Evolutionary conservation across 2,888 invertebrate species (phyloP).

Genomic region (Campopleginae sp.): DNA sequence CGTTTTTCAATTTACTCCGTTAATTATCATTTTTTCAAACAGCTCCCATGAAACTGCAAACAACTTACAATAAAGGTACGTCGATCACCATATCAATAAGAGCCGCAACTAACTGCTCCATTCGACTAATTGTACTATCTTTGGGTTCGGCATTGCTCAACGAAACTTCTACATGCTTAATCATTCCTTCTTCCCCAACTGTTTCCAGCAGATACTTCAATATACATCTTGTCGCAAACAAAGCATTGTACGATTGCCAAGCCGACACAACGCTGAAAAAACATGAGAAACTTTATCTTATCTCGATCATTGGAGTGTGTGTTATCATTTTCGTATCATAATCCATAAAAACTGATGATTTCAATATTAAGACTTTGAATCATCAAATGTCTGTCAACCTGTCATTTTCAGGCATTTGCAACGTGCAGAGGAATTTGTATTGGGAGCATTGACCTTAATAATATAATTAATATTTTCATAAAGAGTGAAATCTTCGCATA

Average conservation of each 20-base stretch:
- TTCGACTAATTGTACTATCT: constrained; percentile 73
- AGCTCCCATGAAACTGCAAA: background rate
- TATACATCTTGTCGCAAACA: constrained; percentile 94
- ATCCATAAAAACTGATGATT: background rate
- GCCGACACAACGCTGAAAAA: constrained; percentile 89
- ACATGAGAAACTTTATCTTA: background rate
- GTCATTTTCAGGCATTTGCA: background rate
- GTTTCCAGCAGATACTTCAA: constrained; percentile 96
- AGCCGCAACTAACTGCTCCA: constrained; percentile 91
- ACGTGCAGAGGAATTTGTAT: background rate
- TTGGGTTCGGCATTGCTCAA: constrained; percentile 79
- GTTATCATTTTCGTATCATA: too few relatives aligned
- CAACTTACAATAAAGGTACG: constrained; percentile 91
- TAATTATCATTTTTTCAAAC: background rate
- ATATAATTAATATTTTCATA: background rate
- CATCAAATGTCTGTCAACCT: background rate
- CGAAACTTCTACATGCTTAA: constrained; percentile 90
- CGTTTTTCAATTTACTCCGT: background rate
- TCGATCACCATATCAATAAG: constrained; percentile 92
- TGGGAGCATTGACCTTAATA: background rate
- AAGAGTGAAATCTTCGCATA: constrained; percentile 84
- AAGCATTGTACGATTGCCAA: constrained; percentile 97
- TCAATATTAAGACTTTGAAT: background rate
- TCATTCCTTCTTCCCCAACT: constrained; percentile 94
- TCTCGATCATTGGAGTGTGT: background rate